phyloP scores from a whole-genome alignment of 2,113 vertebrate genomes.

The Menidia beryllina region DNA sequence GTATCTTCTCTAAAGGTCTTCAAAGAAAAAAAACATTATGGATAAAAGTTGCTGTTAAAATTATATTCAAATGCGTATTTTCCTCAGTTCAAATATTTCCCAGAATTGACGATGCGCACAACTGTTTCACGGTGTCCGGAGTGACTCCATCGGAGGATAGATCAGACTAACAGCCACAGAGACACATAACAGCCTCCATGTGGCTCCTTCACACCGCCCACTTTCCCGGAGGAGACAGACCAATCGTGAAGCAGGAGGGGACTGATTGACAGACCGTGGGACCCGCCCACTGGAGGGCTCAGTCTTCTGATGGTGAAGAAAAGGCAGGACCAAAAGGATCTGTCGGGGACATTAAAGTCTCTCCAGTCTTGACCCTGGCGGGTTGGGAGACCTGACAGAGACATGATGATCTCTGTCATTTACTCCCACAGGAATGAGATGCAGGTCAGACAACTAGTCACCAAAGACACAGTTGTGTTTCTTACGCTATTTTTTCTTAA shows the following conservation, averaged over 20 bases:
- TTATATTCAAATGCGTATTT: not conserved
- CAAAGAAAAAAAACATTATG: not conserved
- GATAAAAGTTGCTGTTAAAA: not conserved
- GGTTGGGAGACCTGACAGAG: not conserved
- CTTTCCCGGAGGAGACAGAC: constrained; percentile 27
- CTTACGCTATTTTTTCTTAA: too few relatives aligned
- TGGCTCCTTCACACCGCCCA: constrained; percentile 66
- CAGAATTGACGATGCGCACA: constrained; percentile 9
- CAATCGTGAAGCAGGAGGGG: constrained; percentile 40
- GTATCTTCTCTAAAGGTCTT: not conserved
- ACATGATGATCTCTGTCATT: not conserved
- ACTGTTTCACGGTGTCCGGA: constrained; percentile 26
- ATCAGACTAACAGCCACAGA: constrained; percentile 49
- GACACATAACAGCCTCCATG: constrained; percentile 66
- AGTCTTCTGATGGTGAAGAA: constrained; percentile 20
- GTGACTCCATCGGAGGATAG: constrained; percentile 47
- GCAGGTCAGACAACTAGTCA: not conserved
- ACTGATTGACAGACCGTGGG: constrained; percentile 29
- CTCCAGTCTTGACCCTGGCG: not conserved
- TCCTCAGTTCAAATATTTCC: not conserved
- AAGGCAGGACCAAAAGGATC: constrained; percentile 1
- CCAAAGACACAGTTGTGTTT: too few relatives aligned
- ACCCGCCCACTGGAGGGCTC: constrained; percentile 52
- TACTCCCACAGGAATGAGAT: not conserved
- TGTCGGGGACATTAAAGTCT: constrained; percentile 4